Percentiles rank a stretch among this genome's conserved stretches.
Evolutionary conservation across 1,140 invertebrate species (phyloP).

Genomic region (Helicoverpa zea): DNA sequence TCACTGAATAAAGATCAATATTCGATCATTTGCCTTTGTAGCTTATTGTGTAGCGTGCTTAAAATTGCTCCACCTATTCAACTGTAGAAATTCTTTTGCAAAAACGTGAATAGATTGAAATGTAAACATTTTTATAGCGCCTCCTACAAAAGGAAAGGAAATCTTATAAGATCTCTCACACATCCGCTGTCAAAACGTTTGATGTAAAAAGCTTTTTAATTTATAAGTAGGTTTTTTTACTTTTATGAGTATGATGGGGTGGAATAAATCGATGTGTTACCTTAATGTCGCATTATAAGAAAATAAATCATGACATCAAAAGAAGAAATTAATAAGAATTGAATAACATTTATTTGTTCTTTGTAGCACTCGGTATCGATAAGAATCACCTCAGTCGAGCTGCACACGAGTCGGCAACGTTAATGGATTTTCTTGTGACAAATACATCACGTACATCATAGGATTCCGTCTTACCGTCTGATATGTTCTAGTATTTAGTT

Average conservation of each 20-base stretch:
- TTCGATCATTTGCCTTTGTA: slow-evolving; percentile 14
- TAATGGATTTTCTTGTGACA: not conserved
- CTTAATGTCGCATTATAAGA: no score
- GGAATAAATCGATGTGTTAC: not conserved
- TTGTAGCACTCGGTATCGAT: no score
- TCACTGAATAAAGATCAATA: slow-evolving; percentile 22
- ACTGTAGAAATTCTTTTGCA: not conserved
- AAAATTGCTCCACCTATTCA: slow-evolving; percentile 10
- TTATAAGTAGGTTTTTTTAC: not conserved
- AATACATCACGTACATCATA: slow-evolving; percentile 12
- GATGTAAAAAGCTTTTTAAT: not conserved
- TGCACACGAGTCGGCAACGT: no score
- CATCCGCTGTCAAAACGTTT: not conserved
- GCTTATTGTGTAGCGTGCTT: slow-evolving; percentile 16
- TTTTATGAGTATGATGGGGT: not conserved
- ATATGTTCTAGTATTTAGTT: not conserved
- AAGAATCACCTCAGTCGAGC: no score
- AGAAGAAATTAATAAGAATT: no score
- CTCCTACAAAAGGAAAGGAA: not conserved
- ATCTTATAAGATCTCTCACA: slow-evolving; percentile 5
- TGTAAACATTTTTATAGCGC: slow-evolving; percentile 9
- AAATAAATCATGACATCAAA: no score
- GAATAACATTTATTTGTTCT: no score
- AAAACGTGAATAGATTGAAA: not conserved
- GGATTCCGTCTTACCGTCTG: not conserved